Evolutionary conservation across 1,140 invertebrate genomes (phyloP).

Genomic region (Lerema accius): DNA sequence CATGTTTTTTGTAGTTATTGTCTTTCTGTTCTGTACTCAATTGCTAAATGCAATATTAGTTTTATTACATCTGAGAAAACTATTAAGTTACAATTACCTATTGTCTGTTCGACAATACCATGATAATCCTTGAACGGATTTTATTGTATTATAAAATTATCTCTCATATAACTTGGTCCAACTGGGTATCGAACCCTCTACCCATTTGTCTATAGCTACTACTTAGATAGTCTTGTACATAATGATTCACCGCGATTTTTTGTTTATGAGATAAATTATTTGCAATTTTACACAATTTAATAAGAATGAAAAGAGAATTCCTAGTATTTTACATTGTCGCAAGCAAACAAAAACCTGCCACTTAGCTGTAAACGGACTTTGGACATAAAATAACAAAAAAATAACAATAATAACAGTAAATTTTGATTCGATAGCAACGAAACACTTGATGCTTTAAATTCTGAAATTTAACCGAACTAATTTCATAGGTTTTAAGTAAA

Average conservation of each 20-base stretch:
- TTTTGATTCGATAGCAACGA: conserved; percentile 18
- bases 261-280: conserved; percentile 1
- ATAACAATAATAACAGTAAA: conserved; percentile 11
- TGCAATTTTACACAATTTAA: conserved; percentile 2
- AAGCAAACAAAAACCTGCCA: conserved; percentile 4
- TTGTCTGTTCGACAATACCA: no score
- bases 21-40: no score
- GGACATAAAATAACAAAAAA: conserved; percentile 1
- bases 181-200: no score
- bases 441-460: conserved; percentile 22
- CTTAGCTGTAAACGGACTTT: conserved; percentile 8
- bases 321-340: conserved; percentile 2
- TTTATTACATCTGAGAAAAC: no score
- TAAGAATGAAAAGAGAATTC: conserved; percentile 11
- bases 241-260: conserved; percentile 6
- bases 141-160: no score
- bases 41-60: no score
- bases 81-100: no score
- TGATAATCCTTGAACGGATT: no score
- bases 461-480: conserved; percentile 16
- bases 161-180: no score
- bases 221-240: no score
- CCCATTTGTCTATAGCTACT: no score
- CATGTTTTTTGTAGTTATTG: no score
- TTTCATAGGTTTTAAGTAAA: conserved; percentile 35